Percentiles rank a stretch among this genome's conserved stretches.
Evolutionary conservation across 2,113 vertebrate species (phyloP).

Genomic region (Odocoileus virginianus): DNA sequence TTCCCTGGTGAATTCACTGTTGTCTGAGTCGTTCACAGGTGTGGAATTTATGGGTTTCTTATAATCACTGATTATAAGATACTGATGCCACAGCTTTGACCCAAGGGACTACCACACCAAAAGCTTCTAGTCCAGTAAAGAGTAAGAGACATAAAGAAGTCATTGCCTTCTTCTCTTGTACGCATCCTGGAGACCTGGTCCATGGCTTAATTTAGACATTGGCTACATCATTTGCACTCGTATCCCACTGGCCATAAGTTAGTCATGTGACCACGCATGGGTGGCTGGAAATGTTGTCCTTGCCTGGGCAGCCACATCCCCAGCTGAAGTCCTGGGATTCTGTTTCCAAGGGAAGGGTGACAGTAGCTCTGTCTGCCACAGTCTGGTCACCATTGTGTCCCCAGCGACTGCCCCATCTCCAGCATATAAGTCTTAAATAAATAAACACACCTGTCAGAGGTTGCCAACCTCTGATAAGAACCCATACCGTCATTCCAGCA

Average conservation of each 20-base stretch:
- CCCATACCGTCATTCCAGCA: not conserved
- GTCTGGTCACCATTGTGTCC: not conserved
- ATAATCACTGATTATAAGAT: not conserved
- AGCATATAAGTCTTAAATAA: not conserved
- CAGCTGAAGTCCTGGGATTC: not conserved
- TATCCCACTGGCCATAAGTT: not conserved
- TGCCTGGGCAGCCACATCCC: accelerated
- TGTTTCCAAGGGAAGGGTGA: not conserved
- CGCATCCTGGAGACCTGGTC: not conserved
- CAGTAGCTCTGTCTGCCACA: not conserved
- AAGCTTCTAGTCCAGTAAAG: not conserved
- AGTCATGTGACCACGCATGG: not conserved
- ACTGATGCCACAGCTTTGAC: not conserved
- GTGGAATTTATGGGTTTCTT: no score
- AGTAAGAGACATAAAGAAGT: not conserved
- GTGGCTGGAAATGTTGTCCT: not conserved
- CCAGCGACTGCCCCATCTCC: accelerated
- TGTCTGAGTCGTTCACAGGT: not conserved
- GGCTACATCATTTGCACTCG: accelerated
- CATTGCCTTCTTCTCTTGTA: not conserved
- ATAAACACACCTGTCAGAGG: not conserved
- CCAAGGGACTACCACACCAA: not conserved
- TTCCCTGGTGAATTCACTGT: not conserved
- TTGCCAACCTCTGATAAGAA: not conserved
- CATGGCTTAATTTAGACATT: no score